Evolutionary conservation across 2,888 invertebrate species (phyloP), one percentile per base, ranked within the genome.

Genomic region (Thelaira solivaga): DNA sequence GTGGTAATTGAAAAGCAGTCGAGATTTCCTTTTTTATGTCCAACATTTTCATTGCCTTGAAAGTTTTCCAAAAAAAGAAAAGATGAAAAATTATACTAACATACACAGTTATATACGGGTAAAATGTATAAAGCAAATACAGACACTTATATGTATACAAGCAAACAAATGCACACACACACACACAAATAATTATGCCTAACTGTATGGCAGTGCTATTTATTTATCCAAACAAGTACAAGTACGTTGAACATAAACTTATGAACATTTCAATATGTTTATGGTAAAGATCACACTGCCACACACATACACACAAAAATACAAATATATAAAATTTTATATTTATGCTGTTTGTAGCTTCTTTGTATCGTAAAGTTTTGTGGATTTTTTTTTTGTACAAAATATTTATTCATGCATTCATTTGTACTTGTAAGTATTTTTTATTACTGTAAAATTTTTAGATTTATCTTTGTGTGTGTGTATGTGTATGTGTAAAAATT

Each of bases 1-100:
- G 83, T 83, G 83, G 85, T 86, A 86, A 86, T 86, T 86, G 86
- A 85, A 86, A 86, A 86, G 86, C 85, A 85, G 83, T 85, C 84
- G 86, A 85, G 85, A 85, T 84, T 85, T 83, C 76, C 39, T 61
- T 11, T 61, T 68, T 43, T 49, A 4, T 57, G 41, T 31, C 61
- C 43, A 36, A 67, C 26, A 53, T 41, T 76, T 64, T 69, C 64
- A 77, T 68, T 61, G 74, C 69, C 74, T 65, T 47, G 59, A 73
- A 64, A 53, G 67, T 62, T 43, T 47, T 24, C 31, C 55, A 67
- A 68, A 55, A 71, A 57, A 41, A 31, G 11, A 47, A 49, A 36
- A 36, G 43, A 47, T 13, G 16, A 49, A 24, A 31, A 51, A 41
- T n/a, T n/a, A n/a, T n/a, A n/a, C n/a, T n/a, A n/a, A n/a, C n/a